Conservation (phyloP, 2,888 invertebrate genomes). For the Dolichomitus sp. region DNA sequence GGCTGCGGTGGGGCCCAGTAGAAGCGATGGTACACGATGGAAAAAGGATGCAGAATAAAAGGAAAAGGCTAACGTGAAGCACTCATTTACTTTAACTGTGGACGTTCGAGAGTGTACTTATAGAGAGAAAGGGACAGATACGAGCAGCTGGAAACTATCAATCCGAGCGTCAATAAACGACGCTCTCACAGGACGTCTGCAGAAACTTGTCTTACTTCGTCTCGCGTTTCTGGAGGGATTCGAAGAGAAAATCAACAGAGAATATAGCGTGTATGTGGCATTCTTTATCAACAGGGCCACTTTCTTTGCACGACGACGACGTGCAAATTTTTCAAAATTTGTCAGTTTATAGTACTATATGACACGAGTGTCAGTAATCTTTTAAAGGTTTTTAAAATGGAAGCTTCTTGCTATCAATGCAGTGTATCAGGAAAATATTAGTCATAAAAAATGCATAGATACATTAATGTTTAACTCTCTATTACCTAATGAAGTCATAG, state of each 20-base stretch:
- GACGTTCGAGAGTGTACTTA: slow-evolving; percentile 26
- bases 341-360: too few species aligned
- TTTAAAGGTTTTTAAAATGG: too few species aligned
- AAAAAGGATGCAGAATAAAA: slow-evolving; percentile 17
- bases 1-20: slow-evolving; percentile 37
- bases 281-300: too few species aligned
- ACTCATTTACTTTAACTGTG: slow-evolving; percentile 78
- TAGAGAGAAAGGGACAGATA: slow-evolving; percentile 3
- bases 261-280: background rate
- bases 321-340: too few species aligned
- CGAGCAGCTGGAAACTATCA: slow-evolving; percentile 76
- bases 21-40: slow-evolving; percentile 38
- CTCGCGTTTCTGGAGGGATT: slow-evolving; percentile 3
- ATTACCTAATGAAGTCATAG: too few species aligned
- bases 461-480: too few species aligned
- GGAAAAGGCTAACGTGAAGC: slow-evolving; percentile 38
- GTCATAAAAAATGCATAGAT: too few species aligned
- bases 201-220: slow-evolving; percentile 42
- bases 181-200: slow-evolving; percentile 46
- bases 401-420: too few species aligned
- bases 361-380: too few species aligned
- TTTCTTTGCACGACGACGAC: too few species aligned
- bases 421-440: too few species aligned
- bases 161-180: slow-evolving; percentile 76
- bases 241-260: slow-evolving; percentile 11